A percentile compares a stretch with the other conserved stretches of the same genome.
These are phyloP conservation scores for Ascidia mentula DNA, from an alignment of 23 tunicate species.

Conservation along the genomic window DNA sequence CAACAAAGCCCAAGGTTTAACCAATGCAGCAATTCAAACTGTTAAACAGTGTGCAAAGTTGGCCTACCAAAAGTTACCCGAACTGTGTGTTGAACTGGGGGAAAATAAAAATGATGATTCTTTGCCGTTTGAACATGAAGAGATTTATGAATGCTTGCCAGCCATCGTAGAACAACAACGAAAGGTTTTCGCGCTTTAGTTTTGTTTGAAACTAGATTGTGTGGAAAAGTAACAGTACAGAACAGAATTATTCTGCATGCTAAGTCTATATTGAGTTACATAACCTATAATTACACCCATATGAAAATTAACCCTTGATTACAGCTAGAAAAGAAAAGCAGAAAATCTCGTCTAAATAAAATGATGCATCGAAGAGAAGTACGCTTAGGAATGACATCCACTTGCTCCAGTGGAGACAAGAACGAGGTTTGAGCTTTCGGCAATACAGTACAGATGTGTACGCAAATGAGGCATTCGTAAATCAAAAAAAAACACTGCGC, in stretches of 20 bases:
- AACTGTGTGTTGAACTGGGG: conserved; percentile 10
- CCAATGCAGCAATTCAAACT: conserved; percentile 2
- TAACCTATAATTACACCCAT: no score
- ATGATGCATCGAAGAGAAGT: conserved; percentile 17
- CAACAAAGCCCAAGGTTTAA: neutral
- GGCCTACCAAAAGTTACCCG: conserved; percentile 14
- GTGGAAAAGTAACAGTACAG: no score
- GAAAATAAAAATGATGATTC: neutral
- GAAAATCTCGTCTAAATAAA: neutral
- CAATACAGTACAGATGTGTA: no score
- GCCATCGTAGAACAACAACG: neutral
- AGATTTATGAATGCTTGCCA: neutral
- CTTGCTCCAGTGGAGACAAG: neutral
- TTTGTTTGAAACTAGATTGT: no score
- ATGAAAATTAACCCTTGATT: neutral
- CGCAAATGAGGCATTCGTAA: no score
- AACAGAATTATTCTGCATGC: no score
- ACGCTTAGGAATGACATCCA: neutral
- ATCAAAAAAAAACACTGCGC: no score
- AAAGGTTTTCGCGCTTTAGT: no score
- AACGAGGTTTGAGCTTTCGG: no score
- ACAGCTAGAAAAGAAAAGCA: neutral
- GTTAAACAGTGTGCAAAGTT: conserved; percentile 20
- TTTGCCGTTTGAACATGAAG: neutral
- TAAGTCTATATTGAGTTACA: no score